Evolutionary conservation across 2,797 vertebrate species (phyloP), one percentile per base, ranked within the genome.

Genomic region (Coreius guichenoti): DNA sequence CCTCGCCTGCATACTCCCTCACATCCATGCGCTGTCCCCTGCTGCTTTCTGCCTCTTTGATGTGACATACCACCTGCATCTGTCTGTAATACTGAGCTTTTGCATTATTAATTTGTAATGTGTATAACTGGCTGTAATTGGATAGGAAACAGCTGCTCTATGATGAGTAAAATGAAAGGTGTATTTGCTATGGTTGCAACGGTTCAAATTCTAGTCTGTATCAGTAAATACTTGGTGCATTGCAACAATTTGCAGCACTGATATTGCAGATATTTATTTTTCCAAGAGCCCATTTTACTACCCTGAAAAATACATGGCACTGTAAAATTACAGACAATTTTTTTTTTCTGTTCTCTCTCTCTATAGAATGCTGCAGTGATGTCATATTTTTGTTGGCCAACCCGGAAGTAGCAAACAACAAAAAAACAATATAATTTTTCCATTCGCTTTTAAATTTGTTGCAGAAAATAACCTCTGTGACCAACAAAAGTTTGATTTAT

Each of bases 81-180:
- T 70, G 21, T 69, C 77, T 61, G 19, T 74, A 39, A 14, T 33
- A n/a, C 68, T 72, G 31, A 81, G 8, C 49, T 83, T 86, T 81
- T 63, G 79, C 31, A 36, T 86, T 70, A 87, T 90, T 85, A 85
- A 89, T 86, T 80, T 58, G 75, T 75, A 87, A 78, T 54, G n/a
- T 78, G 45, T 88, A 43, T 77, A 86, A 86, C 56, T 82, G 74
- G 5, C 19, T 12, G 45, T 84, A 85, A 83, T 87, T 43, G 26
- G 65, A 87, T 81, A 29, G 58, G 43, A 21, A 82, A 87, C 83
- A 85, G 85, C 80, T 89, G 87, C 79, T 65, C 33, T 45, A 79
- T 45, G 49, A 31, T 56, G 76, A n/a, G 70, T 58, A 56, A 65
- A 80, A 49, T 49, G 26, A 67, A 67, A 49, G 39, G 77, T 45